Evolutionary conservation across 2,113 vertebrate species (phyloP).

Genomic region (Micromys minutus): DNA sequence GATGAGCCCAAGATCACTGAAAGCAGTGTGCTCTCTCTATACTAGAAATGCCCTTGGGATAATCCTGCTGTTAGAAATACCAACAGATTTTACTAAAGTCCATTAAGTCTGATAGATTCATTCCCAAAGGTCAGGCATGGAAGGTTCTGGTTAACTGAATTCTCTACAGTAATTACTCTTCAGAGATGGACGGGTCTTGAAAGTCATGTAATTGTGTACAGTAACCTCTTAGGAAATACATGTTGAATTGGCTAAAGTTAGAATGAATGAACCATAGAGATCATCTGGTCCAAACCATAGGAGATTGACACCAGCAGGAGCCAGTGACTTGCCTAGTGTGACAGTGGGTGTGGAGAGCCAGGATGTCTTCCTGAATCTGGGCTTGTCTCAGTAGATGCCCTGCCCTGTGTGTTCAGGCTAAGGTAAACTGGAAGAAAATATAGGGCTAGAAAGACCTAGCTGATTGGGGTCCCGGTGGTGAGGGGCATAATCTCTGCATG

Average conservation of each 20-base stretch:
- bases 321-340: accelerated
- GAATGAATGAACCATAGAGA: not conserved
- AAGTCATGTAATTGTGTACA: not conserved
- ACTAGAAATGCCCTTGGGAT: not conserved
- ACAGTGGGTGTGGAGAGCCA: not conserved
- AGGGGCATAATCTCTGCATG: not conserved
- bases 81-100: not conserved
- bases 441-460: not conserved
- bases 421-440: not conserved
- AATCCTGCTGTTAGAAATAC: not conserved
- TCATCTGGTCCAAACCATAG: not conserved
- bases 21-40: not conserved
- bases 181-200: not conserved
- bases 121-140: not conserved
- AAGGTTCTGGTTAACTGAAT: not conserved
- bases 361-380: too few species aligned
- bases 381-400: not conserved
- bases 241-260: not conserved
- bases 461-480: not conserved
- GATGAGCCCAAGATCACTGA: not conserved
- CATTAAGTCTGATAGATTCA: not conserved
- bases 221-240: not conserved
- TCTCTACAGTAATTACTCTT: conserved; percentile 22
- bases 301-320: not conserved
- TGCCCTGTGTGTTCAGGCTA: not conserved